Percentiles rank a stretch among this genome's conserved stretches.
phyloP scores from a whole-genome alignment of 1,140 invertebrate genomes.

The Zophobas morio region DNA sequence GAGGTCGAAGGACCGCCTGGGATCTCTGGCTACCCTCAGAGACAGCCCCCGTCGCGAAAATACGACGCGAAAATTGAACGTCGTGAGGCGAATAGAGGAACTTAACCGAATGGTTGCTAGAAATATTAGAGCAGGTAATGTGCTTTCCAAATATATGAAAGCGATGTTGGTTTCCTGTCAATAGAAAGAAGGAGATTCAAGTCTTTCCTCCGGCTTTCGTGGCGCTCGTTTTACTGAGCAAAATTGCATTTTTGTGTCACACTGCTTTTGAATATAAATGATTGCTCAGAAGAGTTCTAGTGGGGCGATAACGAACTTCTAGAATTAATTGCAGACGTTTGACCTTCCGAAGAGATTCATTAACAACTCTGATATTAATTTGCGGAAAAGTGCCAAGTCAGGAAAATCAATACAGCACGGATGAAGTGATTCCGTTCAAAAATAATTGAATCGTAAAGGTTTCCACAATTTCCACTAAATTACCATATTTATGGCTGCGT shows the following conservation, averaged over 20 bases:
- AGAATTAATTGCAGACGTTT: conserved; percentile 48
- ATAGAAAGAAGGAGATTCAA: conserved; percentile 26
- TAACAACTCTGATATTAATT: conserved; percentile 49
- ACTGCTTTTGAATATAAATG: conserved; percentile 42
- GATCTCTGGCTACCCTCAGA: conserved; percentile 27
- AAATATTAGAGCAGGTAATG: conserved; percentile 53
- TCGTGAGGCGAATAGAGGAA: conserved; percentile 52
- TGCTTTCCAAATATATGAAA: conserved; percentile 49
- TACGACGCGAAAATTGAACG: conserved; percentile 58
- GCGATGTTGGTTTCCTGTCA: conserved; percentile 49
- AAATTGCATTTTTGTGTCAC: conserved; percentile 24
- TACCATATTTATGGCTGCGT: conserved; percentile 37
- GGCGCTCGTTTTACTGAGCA: conserved; percentile 14
- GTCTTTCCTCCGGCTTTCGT: conserved; percentile 21
- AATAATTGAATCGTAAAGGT: conserved; percentile 48
- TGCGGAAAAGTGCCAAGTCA: conserved; percentile 47
- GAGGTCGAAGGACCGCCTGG: conserved; percentile 52
- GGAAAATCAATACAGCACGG: conserved; percentile 40
- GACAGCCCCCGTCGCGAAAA: conserved; percentile 52
- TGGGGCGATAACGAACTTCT: conserved; percentile 34
- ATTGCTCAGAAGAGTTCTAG: conserved; percentile 27
- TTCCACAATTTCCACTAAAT: conserved; percentile 38
- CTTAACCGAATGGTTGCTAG: conserved; percentile 29
- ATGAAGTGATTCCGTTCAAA: conserved; percentile 21
- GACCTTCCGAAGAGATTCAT: conserved; percentile 49